Evolutionary conservation across 1,140 invertebrate species (phyloP).

Genomic region (Drosophila littoralis): DNA sequence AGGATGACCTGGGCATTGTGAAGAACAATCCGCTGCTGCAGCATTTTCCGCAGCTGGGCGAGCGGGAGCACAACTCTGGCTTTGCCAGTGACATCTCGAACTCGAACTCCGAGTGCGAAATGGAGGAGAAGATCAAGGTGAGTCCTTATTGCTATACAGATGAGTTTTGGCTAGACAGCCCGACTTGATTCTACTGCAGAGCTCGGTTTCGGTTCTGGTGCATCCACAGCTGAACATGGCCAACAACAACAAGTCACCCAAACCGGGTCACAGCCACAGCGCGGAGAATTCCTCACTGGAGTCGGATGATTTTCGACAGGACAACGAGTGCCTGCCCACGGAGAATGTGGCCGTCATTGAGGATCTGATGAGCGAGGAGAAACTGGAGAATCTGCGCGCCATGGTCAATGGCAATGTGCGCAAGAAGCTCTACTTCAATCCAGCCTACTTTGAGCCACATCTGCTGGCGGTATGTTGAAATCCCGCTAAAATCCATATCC

Average conservation of each 20-base stretch:
- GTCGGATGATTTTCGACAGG: constrained; percentile 69
- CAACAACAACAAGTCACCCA: constrained; percentile 48
- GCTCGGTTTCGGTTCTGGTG: constrained; percentile 87
- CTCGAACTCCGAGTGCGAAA: constrained; percentile 83
- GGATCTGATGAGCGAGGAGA: constrained; percentile 89
- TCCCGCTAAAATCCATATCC: not conserved
- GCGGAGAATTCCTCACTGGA: constrained; percentile 45
- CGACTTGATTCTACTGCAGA: constrained; percentile 84
- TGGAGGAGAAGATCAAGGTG: constrained; percentile 79
- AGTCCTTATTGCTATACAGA: rapidly evolving
- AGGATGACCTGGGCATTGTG: constrained; percentile 86
- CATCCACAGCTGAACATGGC: constrained; percentile 85
- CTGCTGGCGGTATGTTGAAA: constrained; percentile 88
- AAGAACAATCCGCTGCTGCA: constrained; percentile 91
- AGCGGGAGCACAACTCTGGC: constrained; percentile 85
- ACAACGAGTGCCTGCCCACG: constrained; percentile 89
- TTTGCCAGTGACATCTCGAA: constrained; percentile 84
- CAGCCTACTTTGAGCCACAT: constrained; percentile 94
- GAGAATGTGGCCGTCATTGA: constrained; percentile 93
- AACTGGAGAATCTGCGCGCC: constrained; percentile 87
- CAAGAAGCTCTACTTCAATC: constrained; percentile 94
- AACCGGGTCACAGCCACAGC: constrained; percentile 16
- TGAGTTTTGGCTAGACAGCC: not conserved
- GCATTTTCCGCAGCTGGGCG: constrained; percentile 86
- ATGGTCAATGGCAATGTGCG: constrained; percentile 88